A percentile compares a stretch with the other conserved stretches of the same genome.
These are phyloP conservation scores for Antigone vipio DNA, from an alignment of 2,113 vertebrate genomes.

Conservation along the genomic window DNA sequence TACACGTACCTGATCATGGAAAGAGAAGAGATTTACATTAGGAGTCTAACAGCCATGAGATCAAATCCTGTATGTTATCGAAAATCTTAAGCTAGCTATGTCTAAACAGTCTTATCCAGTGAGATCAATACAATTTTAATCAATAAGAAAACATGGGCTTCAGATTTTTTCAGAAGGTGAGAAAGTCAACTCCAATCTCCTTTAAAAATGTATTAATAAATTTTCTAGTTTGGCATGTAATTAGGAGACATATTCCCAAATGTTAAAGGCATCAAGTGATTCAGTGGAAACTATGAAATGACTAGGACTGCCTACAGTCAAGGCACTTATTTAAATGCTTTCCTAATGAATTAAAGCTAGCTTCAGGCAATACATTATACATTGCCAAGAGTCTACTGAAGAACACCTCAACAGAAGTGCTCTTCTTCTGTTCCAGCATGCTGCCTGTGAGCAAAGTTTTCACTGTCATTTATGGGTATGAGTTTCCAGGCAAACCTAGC, in stretches of 20 bases:
- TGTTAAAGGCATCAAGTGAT: background rate
- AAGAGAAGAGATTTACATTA: background rate
- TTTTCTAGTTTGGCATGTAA: background rate
- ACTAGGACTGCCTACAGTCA: background rate
- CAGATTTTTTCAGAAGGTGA: background rate
- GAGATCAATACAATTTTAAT: background rate
- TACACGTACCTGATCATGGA: background rate
- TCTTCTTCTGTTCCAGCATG: background rate
- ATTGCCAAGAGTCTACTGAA: background rate
- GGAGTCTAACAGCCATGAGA: background rate
- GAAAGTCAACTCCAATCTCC: background rate
- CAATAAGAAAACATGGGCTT: background rate
- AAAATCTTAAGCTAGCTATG: background rate
- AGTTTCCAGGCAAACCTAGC: background rate
- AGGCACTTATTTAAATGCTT: background rate
- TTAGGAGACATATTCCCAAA: background rate
- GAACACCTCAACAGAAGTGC: background rate
- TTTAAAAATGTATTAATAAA: background rate
- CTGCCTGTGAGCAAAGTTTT: background rate
- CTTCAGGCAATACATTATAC: background rate
- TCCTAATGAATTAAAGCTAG: background rate
- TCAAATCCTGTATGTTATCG: background rate
- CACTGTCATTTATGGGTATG: rapidly evolving
- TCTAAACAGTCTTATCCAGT: background rate
- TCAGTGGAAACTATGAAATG: background rate